Base-by-base conservation (phyloP, 2,797 vertebrate species). In the Adelosebastes latens region DNA sequence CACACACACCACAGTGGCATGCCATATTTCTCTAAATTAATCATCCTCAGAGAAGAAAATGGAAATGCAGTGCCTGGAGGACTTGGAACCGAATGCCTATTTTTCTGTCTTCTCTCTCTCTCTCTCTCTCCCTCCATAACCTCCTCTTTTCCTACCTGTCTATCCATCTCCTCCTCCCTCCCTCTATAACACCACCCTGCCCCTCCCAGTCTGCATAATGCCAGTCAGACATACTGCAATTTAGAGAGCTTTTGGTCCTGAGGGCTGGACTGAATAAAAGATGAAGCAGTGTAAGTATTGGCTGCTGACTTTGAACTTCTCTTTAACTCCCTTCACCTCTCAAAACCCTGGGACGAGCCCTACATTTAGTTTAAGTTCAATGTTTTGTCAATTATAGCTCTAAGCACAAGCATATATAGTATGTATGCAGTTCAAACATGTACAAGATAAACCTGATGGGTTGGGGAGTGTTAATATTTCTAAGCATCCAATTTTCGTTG, bases 211-310 rank as follows among this genome's bases (percentile, higher is more conserved):
- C 76, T 70, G 67, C 68, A 74, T 72, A 64, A 86, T 70, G 80
- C 29, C 71, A 77, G 68, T 72, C 73, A 55, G 65, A 76, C 75
- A 76, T 53, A 59, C 77, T 71, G 75, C 70, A 77, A 86, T 87
- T 80, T 84, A 63, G 73, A 81, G 29, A 80, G 61, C 74, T 74
- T 75, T 79, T 61, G 42, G 53, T 84, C 84, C 84, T 49, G 64
- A 72, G 77, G 69, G 71, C 70, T 42, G 22, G 39, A 72, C 79
- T 90, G 84, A 90, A 92, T 89, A 87, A 88, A 86, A 92, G 76
- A 91, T 87, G 88, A 90, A 84, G 65, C 34, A 10, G 18, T 71
- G 59, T 68, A 85, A 84, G 75, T 66, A 66, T 4, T 8, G 72
- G 58, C 74, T 82, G 74, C 87, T 79, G 78, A 85, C 82, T 85